phyloP scores from a whole-genome alignment of 2,888 invertebrate genomes.

The Caenorhabditis angaria region DNA sequence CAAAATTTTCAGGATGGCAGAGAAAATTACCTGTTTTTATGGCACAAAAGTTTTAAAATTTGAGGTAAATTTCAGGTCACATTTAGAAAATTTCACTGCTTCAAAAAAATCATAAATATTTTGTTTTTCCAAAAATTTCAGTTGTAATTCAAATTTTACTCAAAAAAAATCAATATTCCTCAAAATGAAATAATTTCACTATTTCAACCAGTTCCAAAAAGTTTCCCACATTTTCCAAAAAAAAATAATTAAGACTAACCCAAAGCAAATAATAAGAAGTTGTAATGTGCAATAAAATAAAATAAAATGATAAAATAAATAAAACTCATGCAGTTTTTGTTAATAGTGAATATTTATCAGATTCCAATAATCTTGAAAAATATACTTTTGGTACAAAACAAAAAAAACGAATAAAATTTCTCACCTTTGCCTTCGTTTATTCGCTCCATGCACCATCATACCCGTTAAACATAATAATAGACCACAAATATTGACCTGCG shows the following conservation, averaged over 20 bases:
- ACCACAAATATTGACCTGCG: slow-evolving; percentile 84
- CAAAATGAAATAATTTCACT: too few species aligned
- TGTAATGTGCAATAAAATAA: neutral
- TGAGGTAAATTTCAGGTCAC: too few species aligned
- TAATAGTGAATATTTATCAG: slow-evolving; percentile 3
- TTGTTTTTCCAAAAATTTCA: too few species aligned
- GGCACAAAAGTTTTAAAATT: too few species aligned
- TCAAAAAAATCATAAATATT: too few species aligned
- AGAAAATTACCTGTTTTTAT: too few species aligned
- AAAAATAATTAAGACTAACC: neutral
- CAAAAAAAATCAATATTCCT: too few species aligned
- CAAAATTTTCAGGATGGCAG: too few species aligned
- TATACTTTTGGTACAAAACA: neutral
- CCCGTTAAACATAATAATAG: slow-evolving; percentile 85
- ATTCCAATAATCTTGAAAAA: slow-evolving; percentile 1
- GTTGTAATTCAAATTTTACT: too few species aligned
- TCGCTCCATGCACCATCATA: slow-evolving; percentile 50
- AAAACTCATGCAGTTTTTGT: neutral
- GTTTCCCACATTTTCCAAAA: neutral
- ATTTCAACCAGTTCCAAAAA: too few species aligned
- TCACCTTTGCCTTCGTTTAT: slow-evolving; percentile 49
- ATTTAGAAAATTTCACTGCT: too few species aligned
- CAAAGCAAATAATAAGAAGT: too few species aligned
- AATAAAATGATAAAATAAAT: neutral
- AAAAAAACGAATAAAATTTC: slow-evolving; percentile 5